Percentiles rank a stretch among this genome's conserved stretches.
phyloP scores from a whole-genome alignment of 2,797 vertebrate genomes.

The Carapus acus region DNA sequence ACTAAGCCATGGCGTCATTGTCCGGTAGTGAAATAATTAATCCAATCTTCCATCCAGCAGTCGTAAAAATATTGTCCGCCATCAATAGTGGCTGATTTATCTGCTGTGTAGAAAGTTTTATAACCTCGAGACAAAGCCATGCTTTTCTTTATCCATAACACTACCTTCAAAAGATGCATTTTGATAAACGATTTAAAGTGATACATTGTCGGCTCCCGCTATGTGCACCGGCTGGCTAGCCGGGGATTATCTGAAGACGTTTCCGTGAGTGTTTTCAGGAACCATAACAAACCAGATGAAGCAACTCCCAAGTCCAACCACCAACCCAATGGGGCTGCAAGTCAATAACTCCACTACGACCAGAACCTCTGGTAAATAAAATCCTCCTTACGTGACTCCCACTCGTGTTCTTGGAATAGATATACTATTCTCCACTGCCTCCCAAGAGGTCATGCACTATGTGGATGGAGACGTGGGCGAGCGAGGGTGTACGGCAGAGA shows the following conservation, averaged over 20 bases:
- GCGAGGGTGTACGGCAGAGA: conserved; percentile 37
- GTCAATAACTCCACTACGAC: conserved; percentile 54
- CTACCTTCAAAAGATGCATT: neutral
- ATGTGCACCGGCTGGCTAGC: no score
- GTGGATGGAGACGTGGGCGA: conserved; percentile 53
- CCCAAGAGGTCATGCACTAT: conserved; percentile 42
- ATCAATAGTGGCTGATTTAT: no score
- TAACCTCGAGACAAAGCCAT: conserved; percentile 19
- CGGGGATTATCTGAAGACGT: conserved; percentile 2
- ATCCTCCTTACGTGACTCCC: conserved; percentile 59
- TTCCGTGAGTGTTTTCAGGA: conserved; percentile 16
- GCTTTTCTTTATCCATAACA: conserved; percentile 2
- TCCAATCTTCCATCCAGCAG: neutral
- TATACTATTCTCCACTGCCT: conserved; percentile 56
- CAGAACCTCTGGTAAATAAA: conserved; percentile 45
- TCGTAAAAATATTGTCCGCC: neutral
- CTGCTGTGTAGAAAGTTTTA: conserved; percentile 11
- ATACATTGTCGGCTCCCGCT: no score
- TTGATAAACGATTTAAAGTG: no score
- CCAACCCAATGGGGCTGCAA: conserved; percentile 29
- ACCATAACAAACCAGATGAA: conserved; percentile 20
- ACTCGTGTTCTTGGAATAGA: conserved; percentile 63
- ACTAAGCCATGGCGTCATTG: neutral
- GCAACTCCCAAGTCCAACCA: conserved; percentile 1
- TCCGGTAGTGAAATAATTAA: neutral